A percentile compares a stretch with the other conserved stretches of the same genome.
phyloP scores from a whole-genome alignment of 2,113 vertebrate species.

The Atrichornis clamosus region DNA sequence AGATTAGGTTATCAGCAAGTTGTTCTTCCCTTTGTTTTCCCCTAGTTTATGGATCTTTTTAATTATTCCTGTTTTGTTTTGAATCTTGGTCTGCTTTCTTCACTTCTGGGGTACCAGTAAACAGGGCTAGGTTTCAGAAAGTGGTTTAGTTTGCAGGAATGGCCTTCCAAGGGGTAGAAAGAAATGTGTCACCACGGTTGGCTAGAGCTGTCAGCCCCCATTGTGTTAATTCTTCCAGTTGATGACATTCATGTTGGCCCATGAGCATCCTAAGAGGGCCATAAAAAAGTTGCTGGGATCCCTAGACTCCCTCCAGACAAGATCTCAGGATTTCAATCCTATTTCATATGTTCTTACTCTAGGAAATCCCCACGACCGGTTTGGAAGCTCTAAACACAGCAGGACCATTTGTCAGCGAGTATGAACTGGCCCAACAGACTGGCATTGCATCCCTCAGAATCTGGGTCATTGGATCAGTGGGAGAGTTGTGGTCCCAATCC shows the following conservation, averaged over 20 bases:
- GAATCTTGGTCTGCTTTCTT: conserved; percentile 26
- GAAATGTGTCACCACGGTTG: background rate
- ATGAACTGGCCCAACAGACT: background rate
- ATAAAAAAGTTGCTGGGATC: background rate
- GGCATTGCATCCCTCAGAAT: background rate
- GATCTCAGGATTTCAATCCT: background rate
- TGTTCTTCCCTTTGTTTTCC: conserved; percentile 18
- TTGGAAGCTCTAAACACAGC: background rate
- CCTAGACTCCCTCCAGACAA: background rate
- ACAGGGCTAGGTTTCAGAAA: background rate
- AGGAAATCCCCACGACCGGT: background rate
- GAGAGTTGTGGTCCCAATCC: background rate
- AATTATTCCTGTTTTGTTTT: background rate
- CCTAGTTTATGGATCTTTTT: background rate
- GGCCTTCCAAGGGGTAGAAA: conserved; percentile 10
- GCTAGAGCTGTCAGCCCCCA: background rate
- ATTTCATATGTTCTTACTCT: background rate
- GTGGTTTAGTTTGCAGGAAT: background rate
- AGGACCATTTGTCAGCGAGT: background rate
- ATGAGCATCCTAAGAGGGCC: background rate
- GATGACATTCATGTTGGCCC: background rate
- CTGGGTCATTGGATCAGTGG: background rate
- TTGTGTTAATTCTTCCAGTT: background rate
- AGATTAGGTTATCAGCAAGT: background rate
- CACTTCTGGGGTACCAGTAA: conserved; percentile 17